phyloP scores from a whole-genome alignment of 2,797 vertebrate species.

The Girardinus metallicus region DNA sequence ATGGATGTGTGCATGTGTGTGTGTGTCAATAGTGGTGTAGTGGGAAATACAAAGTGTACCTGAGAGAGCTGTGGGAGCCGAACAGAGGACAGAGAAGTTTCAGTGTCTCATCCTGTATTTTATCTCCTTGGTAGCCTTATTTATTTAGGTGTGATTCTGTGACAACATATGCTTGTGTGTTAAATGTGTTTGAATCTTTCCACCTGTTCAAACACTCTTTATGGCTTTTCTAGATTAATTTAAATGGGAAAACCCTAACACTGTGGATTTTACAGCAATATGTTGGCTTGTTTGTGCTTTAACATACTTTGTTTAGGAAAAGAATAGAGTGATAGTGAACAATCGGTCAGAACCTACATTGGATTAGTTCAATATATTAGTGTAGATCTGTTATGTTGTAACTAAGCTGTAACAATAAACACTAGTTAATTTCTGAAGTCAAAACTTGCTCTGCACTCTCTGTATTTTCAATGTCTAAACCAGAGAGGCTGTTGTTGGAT shows the following conservation, averaged over 20 bases:
- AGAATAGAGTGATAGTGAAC: neutral
- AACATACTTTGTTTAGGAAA: neutral
- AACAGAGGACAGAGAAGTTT: slow-evolving; percentile 56
- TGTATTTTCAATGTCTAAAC: neutral
- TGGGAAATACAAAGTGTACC: slow-evolving; percentile 81
- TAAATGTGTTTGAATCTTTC: neutral
- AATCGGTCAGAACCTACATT: neutral
- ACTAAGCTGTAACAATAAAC: neutral
- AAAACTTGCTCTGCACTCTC: neutral
- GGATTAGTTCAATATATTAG: neutral
- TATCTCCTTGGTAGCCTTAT: neutral
- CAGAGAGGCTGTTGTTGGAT: neutral
- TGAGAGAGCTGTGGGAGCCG: slow-evolving; percentile 62
- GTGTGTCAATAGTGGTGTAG: slow-evolving; percentile 70
- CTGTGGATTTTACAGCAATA: neutral
- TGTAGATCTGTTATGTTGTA: neutral
- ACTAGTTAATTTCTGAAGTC: neutral
- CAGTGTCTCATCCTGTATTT: slow-evolving; percentile 36
- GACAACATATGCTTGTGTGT: slow-evolving; percentile 2
- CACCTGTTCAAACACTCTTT: neutral
- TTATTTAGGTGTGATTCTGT: slow-evolving; percentile 7
- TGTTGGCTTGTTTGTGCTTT: neutral
- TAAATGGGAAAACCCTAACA: neutral
- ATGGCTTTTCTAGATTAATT: neutral
- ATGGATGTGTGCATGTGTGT: slow-evolving; percentile 46